Evolutionary conservation across 2,113 vertebrate species (phyloP).

Genomic region (Triplophysa rosa): DNA sequence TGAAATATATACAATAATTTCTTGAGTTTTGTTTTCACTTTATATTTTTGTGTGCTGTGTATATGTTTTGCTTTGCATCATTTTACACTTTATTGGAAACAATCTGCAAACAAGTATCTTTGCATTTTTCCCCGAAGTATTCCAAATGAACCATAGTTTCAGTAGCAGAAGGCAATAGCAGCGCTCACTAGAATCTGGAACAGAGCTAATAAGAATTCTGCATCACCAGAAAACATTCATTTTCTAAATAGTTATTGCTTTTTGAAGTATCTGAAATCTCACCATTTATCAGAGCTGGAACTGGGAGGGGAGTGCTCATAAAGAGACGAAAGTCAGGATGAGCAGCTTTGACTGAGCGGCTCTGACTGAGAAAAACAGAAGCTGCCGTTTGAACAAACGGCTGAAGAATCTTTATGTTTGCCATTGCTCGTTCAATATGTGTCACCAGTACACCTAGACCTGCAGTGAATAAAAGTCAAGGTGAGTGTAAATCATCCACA

Average conservation of each 20-base stretch:
- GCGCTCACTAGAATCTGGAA: no score
- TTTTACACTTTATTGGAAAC: no score
- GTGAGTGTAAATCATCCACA: not conserved
- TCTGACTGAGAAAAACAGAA: conserved; percentile 21
- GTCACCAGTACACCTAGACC: conserved; percentile 76
- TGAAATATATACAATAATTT: no score
- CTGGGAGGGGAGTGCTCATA: conserved; percentile 75
- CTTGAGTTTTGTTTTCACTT: no score
- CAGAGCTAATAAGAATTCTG: no score
- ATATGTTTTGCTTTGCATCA: no score
- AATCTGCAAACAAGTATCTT: no score
- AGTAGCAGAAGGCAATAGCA: not conserved
- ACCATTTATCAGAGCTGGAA: conserved; percentile 70
- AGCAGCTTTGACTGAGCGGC: not conserved
- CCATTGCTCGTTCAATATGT: conserved; percentile 61
- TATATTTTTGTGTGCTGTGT: no score
- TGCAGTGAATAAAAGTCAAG: conserved; percentile 49
- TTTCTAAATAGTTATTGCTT: not conserved
- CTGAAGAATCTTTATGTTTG: conserved; percentile 55
- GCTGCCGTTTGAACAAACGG: conserved; percentile 46
- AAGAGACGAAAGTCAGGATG: conserved; percentile 73
- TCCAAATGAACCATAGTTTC: no score
- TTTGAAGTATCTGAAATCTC: conserved; percentile 8
- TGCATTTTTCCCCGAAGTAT: no score
- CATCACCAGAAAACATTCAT: no score